These are phyloP conservation scores for Panopea generosa DNA, from an alignment of 2,888 invertebrate genomes.

Conservation along the genomic window DNA sequence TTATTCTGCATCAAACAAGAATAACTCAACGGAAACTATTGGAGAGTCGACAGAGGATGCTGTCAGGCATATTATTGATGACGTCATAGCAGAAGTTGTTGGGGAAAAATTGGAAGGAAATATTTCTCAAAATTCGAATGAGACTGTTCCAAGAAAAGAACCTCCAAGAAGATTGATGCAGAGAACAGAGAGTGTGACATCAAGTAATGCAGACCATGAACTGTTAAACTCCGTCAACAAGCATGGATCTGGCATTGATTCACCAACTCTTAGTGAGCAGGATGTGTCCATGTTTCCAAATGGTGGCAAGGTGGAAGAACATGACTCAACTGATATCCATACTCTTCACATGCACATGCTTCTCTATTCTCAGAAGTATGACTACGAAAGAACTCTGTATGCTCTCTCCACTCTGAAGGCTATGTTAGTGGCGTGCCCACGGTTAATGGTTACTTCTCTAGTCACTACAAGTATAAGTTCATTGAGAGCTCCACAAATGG, in stretches of 20 bases:
- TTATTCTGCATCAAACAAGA: background rate
- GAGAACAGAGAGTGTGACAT: slow-evolving; percentile 52
- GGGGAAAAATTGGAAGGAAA: slow-evolving; percentile 19
- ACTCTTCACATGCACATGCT: slow-evolving; percentile 94
- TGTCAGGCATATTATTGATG: slow-evolving; percentile 80
- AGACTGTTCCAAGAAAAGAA: slow-evolving; percentile 84
- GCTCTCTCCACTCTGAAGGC: slow-evolving; percentile 91
- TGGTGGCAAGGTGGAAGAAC: slow-evolving; percentile 21
- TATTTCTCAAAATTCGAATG: slow-evolving; percentile 86
- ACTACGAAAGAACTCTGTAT: slow-evolving; percentile 91
- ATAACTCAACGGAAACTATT: slow-evolving; percentile 21
- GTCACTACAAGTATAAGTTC: slow-evolving; percentile 91
- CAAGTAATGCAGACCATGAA: slow-evolving; percentile 73
- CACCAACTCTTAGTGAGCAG: slow-evolving; percentile 76
- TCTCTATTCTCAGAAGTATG: slow-evolving; percentile 92
- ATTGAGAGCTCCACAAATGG: slow-evolving; percentile 76
- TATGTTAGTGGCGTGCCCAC: slow-evolving; percentile 90
- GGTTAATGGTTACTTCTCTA: slow-evolving; percentile 91
- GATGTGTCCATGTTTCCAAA: slow-evolving; percentile 66
- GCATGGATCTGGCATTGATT: slow-evolving; percentile 72
- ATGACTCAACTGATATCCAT: slow-evolving; percentile 87
- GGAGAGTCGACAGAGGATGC: slow-evolving; percentile 86
- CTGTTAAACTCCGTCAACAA: slow-evolving; percentile 74
- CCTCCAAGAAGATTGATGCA: slow-evolving; percentile 10
- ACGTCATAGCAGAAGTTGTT: slow-evolving; percentile 52